Evolutionary conservation across 2,113 vertebrate species (phyloP).

Genomic region (Pungitius pungitius): DNA sequence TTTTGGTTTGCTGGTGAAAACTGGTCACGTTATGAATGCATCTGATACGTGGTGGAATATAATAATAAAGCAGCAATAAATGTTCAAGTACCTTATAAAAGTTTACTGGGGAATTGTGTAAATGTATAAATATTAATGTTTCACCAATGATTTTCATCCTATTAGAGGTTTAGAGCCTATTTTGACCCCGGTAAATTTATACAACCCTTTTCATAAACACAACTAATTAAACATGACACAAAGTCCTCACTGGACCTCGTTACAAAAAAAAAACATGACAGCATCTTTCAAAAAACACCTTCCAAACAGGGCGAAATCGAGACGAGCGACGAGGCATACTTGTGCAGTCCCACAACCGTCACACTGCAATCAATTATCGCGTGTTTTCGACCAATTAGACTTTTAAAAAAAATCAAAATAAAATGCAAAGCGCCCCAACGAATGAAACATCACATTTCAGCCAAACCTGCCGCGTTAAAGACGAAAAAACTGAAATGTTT

Average conservation of each 20-base stretch:
- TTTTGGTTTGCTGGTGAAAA: neutral
- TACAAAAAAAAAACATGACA: conserved; percentile 16
- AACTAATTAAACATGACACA: conserved; percentile 28
- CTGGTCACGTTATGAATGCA: neutral
- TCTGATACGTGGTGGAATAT: neutral
- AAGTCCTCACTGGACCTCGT: conserved; percentile 34
- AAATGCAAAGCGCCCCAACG: neutral
- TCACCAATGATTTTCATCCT: neutral
- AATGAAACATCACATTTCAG: conserved; percentile 11
- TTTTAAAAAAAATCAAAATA: neutral
- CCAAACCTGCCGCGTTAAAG: too few species aligned
- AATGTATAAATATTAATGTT: neutral
- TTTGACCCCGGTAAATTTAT: neutral
- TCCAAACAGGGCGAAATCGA: neutral
- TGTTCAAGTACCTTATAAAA: neutral
- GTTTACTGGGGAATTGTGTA: neutral
- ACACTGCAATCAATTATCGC: conserved; percentile 41
- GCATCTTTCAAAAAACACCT: conserved; percentile 18
- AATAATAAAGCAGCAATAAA: neutral
- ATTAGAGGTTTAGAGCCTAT: neutral
- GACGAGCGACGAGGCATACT: conserved; percentile 5
- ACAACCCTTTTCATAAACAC: conserved; percentile 11
- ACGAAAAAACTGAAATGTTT: neutral
- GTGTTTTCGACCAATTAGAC: conserved; percentile 24
- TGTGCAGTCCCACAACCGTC: conserved; percentile 14